phyloP scores from a whole-genome alignment of 2,113 vertebrate genomes.

The Notechis scutatus region DNA sequence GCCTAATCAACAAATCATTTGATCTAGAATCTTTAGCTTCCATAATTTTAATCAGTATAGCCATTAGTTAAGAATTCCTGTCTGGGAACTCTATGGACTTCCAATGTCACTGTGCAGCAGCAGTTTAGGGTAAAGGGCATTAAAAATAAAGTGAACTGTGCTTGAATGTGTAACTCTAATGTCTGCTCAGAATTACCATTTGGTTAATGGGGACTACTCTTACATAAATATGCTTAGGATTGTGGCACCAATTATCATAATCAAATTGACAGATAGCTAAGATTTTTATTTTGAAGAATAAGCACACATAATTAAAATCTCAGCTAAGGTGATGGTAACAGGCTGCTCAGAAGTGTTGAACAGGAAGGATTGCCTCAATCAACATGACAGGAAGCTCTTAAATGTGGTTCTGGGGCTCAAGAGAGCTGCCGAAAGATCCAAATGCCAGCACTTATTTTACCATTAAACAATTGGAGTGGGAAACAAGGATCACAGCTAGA shows the following conservation, averaged over 20 bases:
- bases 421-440: constrained; percentile 39
- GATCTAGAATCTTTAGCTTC: background rate
- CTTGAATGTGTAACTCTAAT: background rate
- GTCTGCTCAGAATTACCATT: background rate
- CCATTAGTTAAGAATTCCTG: background rate
- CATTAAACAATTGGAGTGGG: constrained; percentile 38
- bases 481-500: constrained; percentile 54
- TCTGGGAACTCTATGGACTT: background rate
- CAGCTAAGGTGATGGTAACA: constrained; percentile 40
- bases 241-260: background rate
- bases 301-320: constrained; percentile 27
- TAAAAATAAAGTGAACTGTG: background rate
- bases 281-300: background rate
- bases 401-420: constrained; percentile 12
- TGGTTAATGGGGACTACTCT: background rate
- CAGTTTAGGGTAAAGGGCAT: background rate
- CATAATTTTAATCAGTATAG: background rate
- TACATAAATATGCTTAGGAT: background rate
- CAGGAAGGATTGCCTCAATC: background rate
- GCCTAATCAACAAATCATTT: background rate
- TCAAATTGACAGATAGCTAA: constrained; percentile 12
- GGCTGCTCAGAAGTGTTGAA: constrained; percentile 44
- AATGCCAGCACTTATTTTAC: constrained; percentile 47
- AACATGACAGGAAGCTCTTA: constrained; percentile 34
- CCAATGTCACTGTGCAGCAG: background rate